Conservation (phyloP, 2,113 vertebrate genomes). For the Xenopus borealis region DNA sequence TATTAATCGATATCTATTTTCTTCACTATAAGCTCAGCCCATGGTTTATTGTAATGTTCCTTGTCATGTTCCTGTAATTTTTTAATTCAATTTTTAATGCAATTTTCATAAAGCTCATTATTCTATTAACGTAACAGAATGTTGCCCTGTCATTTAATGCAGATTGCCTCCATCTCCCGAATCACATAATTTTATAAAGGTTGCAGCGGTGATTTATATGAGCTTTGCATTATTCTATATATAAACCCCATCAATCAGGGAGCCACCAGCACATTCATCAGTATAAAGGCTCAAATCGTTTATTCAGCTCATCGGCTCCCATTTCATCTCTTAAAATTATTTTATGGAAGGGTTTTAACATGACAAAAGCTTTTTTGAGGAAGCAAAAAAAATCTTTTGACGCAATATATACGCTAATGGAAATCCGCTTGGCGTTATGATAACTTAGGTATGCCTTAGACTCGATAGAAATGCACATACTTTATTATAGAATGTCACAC, state of each 20-base stretch:
- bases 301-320: slow-evolving; percentile 21
- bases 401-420: not conserved
- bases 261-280: slow-evolving; percentile 24
- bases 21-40: too few relatives aligned
- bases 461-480: too few relatives aligned
- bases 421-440: not conserved
- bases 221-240: slow-evolving; percentile 20
- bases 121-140: too few relatives aligned
- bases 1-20: too few relatives aligned
- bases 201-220: slow-evolving; percentile 31
- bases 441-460: not conserved
- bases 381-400: not conserved
- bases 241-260: slow-evolving; percentile 30
- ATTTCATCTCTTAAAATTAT: slow-evolving; percentile 28
- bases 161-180: not conserved
- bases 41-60: too few relatives aligned
- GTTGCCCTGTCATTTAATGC: not conserved
- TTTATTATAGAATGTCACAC: too few relatives aligned
- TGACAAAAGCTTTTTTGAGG: not conserved
- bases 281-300: not conserved
- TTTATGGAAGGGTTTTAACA: slow-evolving; percentile 11
- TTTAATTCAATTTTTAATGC: too few relatives aligned
- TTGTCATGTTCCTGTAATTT: too few relatives aligned
- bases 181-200: slow-evolving; percentile 2
- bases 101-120: too few relatives aligned